Conservation (phyloP, 2,888 invertebrate genomes). For the Myathropa florea region DNA sequence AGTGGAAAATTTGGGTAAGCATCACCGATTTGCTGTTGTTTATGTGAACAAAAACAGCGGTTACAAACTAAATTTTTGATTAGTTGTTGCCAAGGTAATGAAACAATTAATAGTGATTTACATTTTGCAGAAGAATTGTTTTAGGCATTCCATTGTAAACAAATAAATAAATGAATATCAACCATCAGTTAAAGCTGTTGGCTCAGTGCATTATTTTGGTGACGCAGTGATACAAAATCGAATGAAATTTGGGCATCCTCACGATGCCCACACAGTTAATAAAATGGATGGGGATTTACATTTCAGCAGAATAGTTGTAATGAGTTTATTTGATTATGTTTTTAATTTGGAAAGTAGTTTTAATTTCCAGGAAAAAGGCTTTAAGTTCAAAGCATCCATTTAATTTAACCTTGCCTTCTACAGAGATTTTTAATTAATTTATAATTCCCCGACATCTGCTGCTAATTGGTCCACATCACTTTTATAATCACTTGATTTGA, state of each 20-base stretch:
- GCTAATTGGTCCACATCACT: background rate
- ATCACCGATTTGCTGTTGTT: background rate
- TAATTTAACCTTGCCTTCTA: background rate
- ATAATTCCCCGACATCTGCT: background rate
- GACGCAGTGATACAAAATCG: background rate
- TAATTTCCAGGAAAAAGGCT: too few species aligned
- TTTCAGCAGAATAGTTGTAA: background rate
- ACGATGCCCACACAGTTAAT: too few species aligned
- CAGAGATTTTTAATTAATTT: background rate
- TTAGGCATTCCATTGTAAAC: too few species aligned
- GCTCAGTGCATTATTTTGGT: too few species aligned
- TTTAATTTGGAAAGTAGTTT: background rate
- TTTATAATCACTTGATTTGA: background rate
- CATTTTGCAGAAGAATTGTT: conserved; percentile 4
- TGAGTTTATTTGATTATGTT: background rate
- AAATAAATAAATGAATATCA: background rate
- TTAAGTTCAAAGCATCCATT: too few species aligned
- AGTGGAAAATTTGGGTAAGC: conserved; percentile 89
- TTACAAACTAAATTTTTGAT: conserved; percentile 7
- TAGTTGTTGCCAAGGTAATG: background rate
- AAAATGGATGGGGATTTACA: background rate
- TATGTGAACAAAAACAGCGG: background rate
- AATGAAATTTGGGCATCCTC: background rate
- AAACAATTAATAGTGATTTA: conserved; percentile 23
- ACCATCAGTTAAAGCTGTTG: background rate